These are phyloP conservation scores for Caenorhabditis brenneri DNA, from an alignment of 1,140 invertebrate species.

Conservation along the genomic window DNA sequence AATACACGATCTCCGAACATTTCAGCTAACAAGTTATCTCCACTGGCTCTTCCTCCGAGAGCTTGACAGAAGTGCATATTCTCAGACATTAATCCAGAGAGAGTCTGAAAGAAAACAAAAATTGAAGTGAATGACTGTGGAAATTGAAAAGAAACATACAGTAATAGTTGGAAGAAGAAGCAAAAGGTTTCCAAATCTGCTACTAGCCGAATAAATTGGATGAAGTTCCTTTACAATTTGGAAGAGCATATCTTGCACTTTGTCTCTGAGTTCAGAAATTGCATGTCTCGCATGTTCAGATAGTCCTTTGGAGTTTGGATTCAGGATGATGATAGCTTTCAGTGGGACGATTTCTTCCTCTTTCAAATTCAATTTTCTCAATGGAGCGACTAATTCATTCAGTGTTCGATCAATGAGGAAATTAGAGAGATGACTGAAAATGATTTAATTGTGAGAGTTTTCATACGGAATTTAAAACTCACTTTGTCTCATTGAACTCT, in stretches of 20 bases:
- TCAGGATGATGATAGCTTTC: conserved; percentile 70
- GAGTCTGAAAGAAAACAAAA: conserved; percentile 58
- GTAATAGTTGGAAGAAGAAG: conserved; percentile 55
- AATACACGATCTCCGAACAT: conserved; percentile 65
- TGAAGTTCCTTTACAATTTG: conserved; percentile 70
- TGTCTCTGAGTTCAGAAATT: conserved; percentile 65
- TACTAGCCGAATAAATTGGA: conserved; percentile 64
- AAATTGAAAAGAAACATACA: background rate
- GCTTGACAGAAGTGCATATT: conserved; percentile 71
- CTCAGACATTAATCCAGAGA: conserved; percentile 68
- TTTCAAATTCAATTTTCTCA: conserved; percentile 65
- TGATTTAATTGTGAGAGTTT: too few species aligned
- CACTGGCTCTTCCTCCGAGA: conserved; percentile 61
- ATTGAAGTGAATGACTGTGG: background rate
- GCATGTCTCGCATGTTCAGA: conserved; percentile 63
- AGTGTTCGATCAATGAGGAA: conserved; percentile 69
- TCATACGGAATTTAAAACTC: too few species aligned
- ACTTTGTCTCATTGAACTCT: conserved; percentile 69
- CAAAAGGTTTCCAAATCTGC: conserved; percentile 62
- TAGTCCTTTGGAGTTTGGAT: conserved; percentile 70
- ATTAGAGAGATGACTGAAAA: conserved; percentile 70
- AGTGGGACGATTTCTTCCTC: conserved; percentile 70
- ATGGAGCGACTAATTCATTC: conserved; percentile 67
- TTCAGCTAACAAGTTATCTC: conserved; percentile 66
- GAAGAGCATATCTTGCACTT: conserved; percentile 70